phyloP scores from a whole-genome alignment of 2,797 vertebrate genomes.

The Ptychadena robeensis region DNA sequence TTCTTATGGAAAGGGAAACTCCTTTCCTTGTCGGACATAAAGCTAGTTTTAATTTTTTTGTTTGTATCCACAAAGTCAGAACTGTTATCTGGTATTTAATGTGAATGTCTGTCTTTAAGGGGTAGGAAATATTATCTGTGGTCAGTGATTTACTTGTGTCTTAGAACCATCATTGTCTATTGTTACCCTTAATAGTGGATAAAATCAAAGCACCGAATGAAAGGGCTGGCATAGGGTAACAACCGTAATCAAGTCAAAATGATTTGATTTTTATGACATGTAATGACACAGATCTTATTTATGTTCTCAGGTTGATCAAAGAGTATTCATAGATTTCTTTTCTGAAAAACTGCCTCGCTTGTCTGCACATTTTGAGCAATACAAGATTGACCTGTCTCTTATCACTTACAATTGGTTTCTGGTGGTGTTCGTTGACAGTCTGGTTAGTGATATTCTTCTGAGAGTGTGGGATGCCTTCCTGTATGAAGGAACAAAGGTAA shows the following conservation, averaged over 20 bases:
- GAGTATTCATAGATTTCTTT: conserved; percentile 92
- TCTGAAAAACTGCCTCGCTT: conserved; percentile 88
- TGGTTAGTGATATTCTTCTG: conserved; percentile 89
- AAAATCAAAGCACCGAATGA: background rate
- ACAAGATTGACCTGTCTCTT: conserved; percentile 85
- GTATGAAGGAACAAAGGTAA: conserved; percentile 93
- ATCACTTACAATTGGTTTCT: conserved; percentile 96
- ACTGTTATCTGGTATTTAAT: too few relatives aligned
- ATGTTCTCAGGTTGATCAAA: conserved; percentile 86
- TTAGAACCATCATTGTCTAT: background rate
- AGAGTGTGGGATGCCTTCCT: conserved; percentile 93
- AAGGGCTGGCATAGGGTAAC: background rate
- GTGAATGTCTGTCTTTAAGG: too few relatives aligned
- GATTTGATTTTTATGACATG: background rate
- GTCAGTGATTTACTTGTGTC: too few relatives aligned
- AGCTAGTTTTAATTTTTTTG: too few relatives aligned
- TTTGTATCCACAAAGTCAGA: too few relatives aligned
- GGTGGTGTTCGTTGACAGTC: conserved; percentile 89
- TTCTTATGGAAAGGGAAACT: too few relatives aligned
- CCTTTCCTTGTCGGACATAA: too few relatives aligned
- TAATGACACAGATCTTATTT: background rate
- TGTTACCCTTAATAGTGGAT: background rate
- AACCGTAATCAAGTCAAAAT: background rate
- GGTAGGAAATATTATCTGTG: too few relatives aligned
- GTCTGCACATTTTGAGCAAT: conserved; percentile 81